phyloP scores from a whole-genome alignment of 2,113 vertebrate genomes.

The Alces alces region DNA sequence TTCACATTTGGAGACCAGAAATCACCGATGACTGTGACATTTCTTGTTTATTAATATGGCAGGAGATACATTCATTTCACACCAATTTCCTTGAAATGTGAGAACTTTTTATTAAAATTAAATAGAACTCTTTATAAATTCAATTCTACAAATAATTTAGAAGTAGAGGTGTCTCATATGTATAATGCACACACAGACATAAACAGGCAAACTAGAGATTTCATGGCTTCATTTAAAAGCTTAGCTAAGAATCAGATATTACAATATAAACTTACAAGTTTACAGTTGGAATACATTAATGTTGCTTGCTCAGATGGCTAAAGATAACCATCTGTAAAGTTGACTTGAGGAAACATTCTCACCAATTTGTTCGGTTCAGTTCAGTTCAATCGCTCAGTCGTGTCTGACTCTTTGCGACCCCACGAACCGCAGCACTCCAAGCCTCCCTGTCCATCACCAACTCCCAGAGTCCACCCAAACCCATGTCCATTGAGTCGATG shows the following conservation, averaged over 20 bases:
- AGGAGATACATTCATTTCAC: not conserved
- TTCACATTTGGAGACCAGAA: not conserved
- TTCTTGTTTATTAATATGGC: not conserved
- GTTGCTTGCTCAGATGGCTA: not conserved
- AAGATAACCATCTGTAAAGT: not conserved
- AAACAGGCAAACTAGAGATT: not conserved
- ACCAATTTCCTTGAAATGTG: not conserved
- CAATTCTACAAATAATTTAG: not conserved
- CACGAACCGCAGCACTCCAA: rapidly evolving
- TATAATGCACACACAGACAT: not conserved
- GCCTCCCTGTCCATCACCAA: not conserved
- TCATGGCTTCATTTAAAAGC: not conserved
- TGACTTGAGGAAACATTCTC: not conserved
- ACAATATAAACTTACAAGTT: not conserved
- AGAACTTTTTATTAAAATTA: not conserved
- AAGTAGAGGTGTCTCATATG: not conserved
- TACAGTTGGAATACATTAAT: not conserved
- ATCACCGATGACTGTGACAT: not conserved
- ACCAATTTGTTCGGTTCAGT: not conserved
- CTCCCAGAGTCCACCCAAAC: not conserved
- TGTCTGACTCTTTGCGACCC: not conserved
- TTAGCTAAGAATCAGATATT: not conserved
- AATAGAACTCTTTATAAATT: not conserved
- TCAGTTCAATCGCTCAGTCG: not conserved
- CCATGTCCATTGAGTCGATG: not conserved